Conservation (phyloP, 1,140 invertebrate genomes). For the Matsumurasca onukii region DNA sequence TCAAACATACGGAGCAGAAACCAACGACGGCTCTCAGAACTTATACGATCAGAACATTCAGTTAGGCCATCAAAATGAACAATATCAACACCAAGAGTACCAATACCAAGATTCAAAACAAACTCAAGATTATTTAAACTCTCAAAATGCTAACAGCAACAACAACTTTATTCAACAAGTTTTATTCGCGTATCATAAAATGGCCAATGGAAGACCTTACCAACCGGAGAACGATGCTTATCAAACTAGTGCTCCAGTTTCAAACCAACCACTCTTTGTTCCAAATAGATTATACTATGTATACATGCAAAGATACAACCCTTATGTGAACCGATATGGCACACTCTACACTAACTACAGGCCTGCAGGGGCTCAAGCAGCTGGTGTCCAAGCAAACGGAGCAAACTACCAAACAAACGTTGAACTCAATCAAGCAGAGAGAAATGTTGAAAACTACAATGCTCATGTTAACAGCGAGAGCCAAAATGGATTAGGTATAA, state of each 20-base stretch:
- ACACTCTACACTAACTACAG: background rate
- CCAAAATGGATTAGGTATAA: too few relatives aligned
- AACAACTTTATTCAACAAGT: constrained; percentile 34
- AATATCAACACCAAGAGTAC: background rate
- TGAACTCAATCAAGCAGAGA: too few relatives aligned
- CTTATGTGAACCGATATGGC: constrained; percentile 22
- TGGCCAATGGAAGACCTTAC: background rate
- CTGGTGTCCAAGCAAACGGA: background rate
- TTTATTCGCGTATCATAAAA: constrained; percentile 32
- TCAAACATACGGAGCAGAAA: too few relatives aligned
- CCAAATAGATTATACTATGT: constrained; percentile 30
- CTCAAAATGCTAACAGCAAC: too few relatives aligned
- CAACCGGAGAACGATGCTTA: background rate
- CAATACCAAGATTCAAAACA: background rate
- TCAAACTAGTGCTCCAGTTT: background rate
- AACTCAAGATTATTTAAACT: too few relatives aligned
- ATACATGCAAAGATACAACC: constrained; percentile 30
- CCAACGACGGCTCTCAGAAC: too few relatives aligned
- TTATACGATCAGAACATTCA: background rate
- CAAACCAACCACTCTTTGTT: constrained; percentile 12
- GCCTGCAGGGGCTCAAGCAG: background rate
- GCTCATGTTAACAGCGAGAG: too few relatives aligned
- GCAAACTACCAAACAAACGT: too few relatives aligned
- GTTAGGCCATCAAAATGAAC: background rate
- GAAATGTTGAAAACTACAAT: too few relatives aligned